Percentiles rank a stretch among this genome's conserved stretches.
Conservation (phyloP, 1,140 invertebrate species). For the Schmidtea mediterranea region DNA sequence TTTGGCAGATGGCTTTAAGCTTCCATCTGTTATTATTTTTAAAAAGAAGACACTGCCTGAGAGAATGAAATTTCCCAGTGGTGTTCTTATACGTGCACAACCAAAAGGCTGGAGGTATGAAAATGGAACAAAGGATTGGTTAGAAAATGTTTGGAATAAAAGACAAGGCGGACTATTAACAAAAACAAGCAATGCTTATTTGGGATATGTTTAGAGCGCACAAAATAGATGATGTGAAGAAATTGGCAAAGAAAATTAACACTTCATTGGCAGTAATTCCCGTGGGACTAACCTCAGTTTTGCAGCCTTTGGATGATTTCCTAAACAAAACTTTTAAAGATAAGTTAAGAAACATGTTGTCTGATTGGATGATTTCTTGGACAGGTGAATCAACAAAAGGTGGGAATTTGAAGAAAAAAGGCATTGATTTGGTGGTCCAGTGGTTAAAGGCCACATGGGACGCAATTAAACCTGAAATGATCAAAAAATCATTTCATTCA, state of each 20-base stretch:
- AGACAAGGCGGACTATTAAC: conserved; percentile 6
- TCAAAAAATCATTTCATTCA: too few species aligned
- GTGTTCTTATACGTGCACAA: conserved; percentile 6
- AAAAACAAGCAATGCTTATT: conserved; percentile 9
- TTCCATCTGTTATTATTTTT: conserved; percentile 15
- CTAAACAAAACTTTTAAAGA: conserved; percentile 11
- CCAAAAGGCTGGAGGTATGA: conserved; percentile 14
- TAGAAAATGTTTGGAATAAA: conserved; percentile 10
- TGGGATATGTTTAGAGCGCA: conserved; percentile 11
- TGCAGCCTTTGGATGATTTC: conserved; percentile 10
- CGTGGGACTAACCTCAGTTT: conserved; percentile 8
- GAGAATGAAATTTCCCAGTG: conserved; percentile 8
- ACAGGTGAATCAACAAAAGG: conserved; percentile 4
- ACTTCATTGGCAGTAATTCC: conserved; percentile 8
- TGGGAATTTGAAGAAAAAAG: conserved; percentile 7
- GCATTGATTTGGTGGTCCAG: too few species aligned
- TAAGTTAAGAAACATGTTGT: conserved; percentile 10
- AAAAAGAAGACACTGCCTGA: too few species aligned
- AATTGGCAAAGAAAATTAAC: neutral
- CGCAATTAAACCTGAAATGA: too few species aligned
- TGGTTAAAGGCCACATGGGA: too few species aligned
- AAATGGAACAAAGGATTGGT: conserved; percentile 8
- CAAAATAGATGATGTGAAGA: conserved; percentile 7
- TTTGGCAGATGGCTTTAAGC: conserved; percentile 14
- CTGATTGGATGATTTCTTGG: conserved; percentile 11